Evolutionary conservation across 2,888 invertebrate species (phyloP).

Genomic region (Caenorhabditis macrosperma): DNA sequence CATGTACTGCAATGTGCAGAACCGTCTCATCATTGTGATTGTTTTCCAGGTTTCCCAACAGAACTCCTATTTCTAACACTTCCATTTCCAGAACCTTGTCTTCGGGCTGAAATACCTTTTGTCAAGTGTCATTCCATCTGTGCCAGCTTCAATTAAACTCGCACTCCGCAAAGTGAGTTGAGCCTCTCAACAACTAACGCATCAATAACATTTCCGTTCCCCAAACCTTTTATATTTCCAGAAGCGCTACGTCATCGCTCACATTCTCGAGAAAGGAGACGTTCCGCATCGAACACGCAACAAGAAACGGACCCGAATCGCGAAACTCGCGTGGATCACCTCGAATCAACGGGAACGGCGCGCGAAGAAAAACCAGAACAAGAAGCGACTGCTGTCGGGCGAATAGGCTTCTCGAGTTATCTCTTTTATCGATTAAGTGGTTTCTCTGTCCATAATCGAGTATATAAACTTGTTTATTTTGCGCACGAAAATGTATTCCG

Average conservation of each 20-base stretch:
- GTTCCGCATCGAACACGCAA: slow-evolving; percentile 54
- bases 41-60: slow-evolving; percentile 61
- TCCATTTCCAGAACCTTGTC: slow-evolving; percentile 62
- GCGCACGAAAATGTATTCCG: no score
- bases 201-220: no score
- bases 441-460: background rate
- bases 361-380: slow-evolving; percentile 6
- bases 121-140: slow-evolving; percentile 65
- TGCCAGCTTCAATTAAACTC: slow-evolving; percentile 61
- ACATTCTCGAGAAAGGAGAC: slow-evolving; percentile 67
- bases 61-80: background rate
- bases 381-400: background rate
- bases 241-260: slow-evolving; percentile 64
- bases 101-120: slow-evolving; percentile 67
- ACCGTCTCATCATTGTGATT: slow-evolving; percentile 67
- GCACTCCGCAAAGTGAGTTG: slow-evolving; percentile 61
- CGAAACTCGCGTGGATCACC: slow-evolving; percentile 65
- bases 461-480: background rate
- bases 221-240: no score
- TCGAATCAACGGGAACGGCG: slow-evolving; percentile 42
- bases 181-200: no score
- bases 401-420: background rate
- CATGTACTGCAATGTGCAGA: slow-evolving; percentile 61
- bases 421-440: slow-evolving; percentile 14
- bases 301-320: slow-evolving; percentile 56